Evolutionary conservation across 2,113 vertebrate species (phyloP).

Genomic region (Serilophus lunatus): DNA sequence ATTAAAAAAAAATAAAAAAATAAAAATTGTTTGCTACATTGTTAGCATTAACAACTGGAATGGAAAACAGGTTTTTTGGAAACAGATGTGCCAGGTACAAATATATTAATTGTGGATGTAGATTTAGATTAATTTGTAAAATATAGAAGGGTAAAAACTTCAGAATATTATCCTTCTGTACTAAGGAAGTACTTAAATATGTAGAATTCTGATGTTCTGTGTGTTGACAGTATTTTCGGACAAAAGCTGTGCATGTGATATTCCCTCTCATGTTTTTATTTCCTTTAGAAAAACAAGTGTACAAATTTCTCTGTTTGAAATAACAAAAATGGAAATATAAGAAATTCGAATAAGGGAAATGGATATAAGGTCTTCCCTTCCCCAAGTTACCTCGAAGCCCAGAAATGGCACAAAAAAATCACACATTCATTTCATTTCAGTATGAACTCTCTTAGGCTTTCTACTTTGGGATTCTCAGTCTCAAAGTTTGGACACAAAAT

Average conservation of each 20-base stretch:
- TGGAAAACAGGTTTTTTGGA: neutral
- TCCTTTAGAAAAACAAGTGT: neutral
- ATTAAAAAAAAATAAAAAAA: neutral
- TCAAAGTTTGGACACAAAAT: neutral
- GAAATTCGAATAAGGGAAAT: neutral
- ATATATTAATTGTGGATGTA: neutral
- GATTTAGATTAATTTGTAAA: neutral
- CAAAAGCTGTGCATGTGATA: neutral
- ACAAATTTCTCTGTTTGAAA: neutral
- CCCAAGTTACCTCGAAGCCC: neutral
- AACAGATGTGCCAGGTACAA: neutral
- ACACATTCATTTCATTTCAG: neutral
- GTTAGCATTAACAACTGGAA: neutral
- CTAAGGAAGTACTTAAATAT: neutral
- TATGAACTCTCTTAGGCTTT: neutral
- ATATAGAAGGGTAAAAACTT: neutral
- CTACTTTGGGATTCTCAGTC: neutral
- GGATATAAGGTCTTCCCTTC: neutral
- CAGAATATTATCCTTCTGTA: neutral
- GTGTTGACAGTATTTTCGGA: neutral
- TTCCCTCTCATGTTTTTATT: neutral
- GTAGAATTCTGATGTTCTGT: neutral
- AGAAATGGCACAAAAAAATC: neutral
- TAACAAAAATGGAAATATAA: neutral
- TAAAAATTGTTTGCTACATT: neutral